Base-by-base conservation (phyloP, 2,113 vertebrate species). In the Cynopterus brachyotis region DNA sequence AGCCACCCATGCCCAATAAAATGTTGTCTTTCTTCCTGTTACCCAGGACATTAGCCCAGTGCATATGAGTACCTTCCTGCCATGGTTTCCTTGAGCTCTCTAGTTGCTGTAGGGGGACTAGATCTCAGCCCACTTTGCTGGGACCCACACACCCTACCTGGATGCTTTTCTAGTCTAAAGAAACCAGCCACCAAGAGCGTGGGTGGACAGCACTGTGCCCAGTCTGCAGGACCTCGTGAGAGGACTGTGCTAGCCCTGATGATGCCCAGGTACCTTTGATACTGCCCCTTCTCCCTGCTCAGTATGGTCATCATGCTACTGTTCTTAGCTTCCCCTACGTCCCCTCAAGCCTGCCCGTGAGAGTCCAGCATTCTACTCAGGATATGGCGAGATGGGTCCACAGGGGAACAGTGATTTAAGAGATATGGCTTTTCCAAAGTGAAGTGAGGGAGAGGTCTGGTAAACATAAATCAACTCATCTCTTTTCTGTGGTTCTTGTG, bases 21-120 rank as follows among this genome's bases (percentile, higher is more conserved):
- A 20, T n/a, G 40, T 9, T n/a, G 30, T 55, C 35, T 45, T 84
- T 35, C 64, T 55, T 45, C 53, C 35, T 8, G 5, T 42, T n/a
- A 6, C 35, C 20, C 0, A 6, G n/a, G 1, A 17, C 15, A 0
- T 1, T 9, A 9, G 45, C 30, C 15, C 45, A 1, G 9, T 17
- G 72, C 55, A 35, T 12, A 0, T 28, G 26, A 79, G 26, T 11
- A 15, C 47, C 57, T 45, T 72, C 13, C 60, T 35, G 28, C 57
- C 26, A 1, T 50, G 24, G 24, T 19, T 55, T 64, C 24, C 42
- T 35, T 6, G 24, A 42, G 45, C 53, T 85, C 75, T 15, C 45
- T 79, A n/a, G 42, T 86, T 19, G 8, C 40, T 24, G 0, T 50
- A 32, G 19, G 26, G 50, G 53, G 37, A 37, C 79, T 72, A n/a